A percentile compares a stretch with the other conserved stretches of the same genome.
Evolutionary conservation across 2,888 invertebrate genomes (phyloP).

Genomic region (Myathropa florea): DNA sequence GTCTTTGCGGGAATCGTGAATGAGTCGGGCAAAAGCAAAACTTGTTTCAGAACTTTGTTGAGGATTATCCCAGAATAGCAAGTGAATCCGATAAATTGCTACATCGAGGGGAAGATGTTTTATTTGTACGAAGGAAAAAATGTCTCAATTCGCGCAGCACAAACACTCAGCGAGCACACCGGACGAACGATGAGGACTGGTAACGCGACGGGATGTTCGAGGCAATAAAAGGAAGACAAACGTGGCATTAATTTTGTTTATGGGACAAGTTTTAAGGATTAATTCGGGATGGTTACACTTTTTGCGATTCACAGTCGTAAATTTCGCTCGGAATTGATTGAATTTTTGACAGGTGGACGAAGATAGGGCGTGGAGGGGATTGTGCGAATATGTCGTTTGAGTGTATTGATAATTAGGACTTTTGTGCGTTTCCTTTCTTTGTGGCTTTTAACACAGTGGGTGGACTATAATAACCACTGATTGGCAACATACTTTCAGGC

Average conservation of each 20-base stretch:
- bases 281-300: conserved; percentile 60
- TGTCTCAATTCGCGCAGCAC: conserved; percentile 57
- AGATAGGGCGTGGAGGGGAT: background rate
- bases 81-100: conserved; percentile 68
- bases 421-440: background rate
- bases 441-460: too few relatives aligned
- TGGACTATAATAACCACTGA: too few relatives aligned
- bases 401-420: background rate
- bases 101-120: conserved; percentile 60
- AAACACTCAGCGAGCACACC: conserved; percentile 13
- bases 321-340: conserved; percentile 56
- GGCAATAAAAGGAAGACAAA: conserved; percentile 65
- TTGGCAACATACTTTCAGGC: too few relatives aligned
- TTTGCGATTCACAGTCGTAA: conserved; percentile 52
- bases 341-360: conserved; percentile 50
- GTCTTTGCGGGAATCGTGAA: conserved; percentile 35
- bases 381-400: background rate
- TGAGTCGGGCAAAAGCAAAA: conserved; percentile 10
- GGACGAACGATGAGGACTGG: background rate
- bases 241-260: conserved; percentile 71
- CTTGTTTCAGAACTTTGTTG: conserved; percentile 39
- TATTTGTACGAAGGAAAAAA: conserved; percentile 21
- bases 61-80: conserved; percentile 67
- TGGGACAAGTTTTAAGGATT: conserved; percentile 70
- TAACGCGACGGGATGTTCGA: conserved; percentile 35